Conservation (phyloP, 1,140 invertebrate genomes). For the Phthorimaea operculella region DNA sequence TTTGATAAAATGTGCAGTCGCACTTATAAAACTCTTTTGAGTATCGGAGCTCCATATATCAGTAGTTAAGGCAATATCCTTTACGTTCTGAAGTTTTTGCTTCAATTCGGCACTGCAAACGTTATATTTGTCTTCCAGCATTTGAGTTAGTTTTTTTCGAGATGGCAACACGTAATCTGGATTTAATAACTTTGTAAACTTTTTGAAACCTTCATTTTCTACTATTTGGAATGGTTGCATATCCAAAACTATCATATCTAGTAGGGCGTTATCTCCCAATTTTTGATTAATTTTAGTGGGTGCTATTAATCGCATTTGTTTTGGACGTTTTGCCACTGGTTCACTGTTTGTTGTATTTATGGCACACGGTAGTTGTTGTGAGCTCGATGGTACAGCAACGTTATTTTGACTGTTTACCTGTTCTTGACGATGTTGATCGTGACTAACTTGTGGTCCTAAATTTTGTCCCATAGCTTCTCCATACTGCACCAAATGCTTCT, state of each 20-base stretch:
- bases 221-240: conserved; percentile 17
- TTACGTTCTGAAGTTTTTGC: conserved; percentile 6
- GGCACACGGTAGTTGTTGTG: no score
- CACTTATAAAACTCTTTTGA: conserved; percentile 25
- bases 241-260: conserved; percentile 20
- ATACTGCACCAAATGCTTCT: no score
- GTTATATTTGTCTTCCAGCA: conserved; percentile 23
- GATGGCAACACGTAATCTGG: conserved; percentile 21
- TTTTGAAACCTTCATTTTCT: conserved; percentile 22
- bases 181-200: conserved; percentile 21
- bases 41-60: conserved; percentile 35
- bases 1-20: conserved; percentile 27
- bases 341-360: no score
- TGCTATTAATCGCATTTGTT: conserved; percentile 16
- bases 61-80: conserved; percentile 23
- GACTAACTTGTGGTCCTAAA: no score
- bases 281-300: conserved; percentile 17
- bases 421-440: no score
- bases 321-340: no score
- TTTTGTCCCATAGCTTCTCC: no score
- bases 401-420: no score
- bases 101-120: conserved; percentile 11
- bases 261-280: conserved; percentile 16
- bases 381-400: no score
- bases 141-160: conserved; percentile 21